phyloP scores from a whole-genome alignment of 1,140 invertebrate genomes.

The Conopomorpha cramerella region DNA sequence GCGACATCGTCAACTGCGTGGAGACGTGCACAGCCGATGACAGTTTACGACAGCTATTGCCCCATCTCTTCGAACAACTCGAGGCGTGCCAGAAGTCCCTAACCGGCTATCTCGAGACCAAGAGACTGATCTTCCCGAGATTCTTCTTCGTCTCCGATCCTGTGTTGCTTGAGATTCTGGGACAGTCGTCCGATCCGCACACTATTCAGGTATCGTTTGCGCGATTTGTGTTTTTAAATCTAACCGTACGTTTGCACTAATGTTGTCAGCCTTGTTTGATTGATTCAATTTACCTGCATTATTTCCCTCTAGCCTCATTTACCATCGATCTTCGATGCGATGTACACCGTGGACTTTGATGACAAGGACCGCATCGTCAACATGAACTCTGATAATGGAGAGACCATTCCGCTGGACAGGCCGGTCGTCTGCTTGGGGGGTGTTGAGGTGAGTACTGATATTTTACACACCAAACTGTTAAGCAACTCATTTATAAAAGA shows the following conservation, averaged over 20 bases:
- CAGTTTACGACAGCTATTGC: conserved; percentile 76
- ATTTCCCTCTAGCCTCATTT: conserved; percentile 68
- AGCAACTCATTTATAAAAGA: no score
- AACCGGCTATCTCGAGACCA: conserved; percentile 84
- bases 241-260: background rate
- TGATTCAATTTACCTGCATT: background rate
- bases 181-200: conserved; percentile 85
- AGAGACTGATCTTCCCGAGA: conserved; percentile 80
- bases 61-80: conserved; percentile 83
- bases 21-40: conserved; percentile 86
- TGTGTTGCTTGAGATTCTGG: conserved; percentile 84
- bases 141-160: conserved; percentile 94
- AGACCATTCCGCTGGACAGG: conserved; percentile 72
- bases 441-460: no score
- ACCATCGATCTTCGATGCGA: conserved; percentile 84
- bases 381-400: conserved; percentile 79
- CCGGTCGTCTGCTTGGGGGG: conserved; percentile 76
- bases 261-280: background rate
- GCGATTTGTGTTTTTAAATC: background rate
- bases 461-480: no score
- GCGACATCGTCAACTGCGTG: conserved; percentile 81
- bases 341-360: conserved; percentile 78
- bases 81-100: conserved; percentile 92
- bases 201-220: conserved; percentile 66
- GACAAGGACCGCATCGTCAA: conserved; percentile 78